These are phyloP conservation scores for Sardinella longiceps DNA, from an alignment of 2,797 vertebrate species.

Conservation along the genomic window DNA sequence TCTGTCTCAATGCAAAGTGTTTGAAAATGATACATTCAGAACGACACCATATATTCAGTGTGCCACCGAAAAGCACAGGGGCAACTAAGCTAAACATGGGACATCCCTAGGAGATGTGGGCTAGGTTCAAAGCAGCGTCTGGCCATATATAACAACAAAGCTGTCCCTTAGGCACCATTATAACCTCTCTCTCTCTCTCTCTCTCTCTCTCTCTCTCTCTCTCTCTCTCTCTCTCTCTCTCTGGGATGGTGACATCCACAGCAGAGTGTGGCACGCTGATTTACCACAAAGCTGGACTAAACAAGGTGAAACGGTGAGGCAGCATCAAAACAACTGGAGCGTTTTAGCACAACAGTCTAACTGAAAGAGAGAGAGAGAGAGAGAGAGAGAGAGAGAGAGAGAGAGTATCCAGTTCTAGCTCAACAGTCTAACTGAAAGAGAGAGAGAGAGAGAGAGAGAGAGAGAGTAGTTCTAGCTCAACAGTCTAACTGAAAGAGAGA, in stretches of 20 bases:
- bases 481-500: too few species aligned
- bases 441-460: not conserved
- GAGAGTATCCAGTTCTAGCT: not conserved
- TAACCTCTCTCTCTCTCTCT: constrained; percentile 18
- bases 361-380: not conserved
- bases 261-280: not conserved
- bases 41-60: not conserved
- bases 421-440: not conserved
- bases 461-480: too few species aligned
- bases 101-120: constrained; percentile 3
- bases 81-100: not conserved
- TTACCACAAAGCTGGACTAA: not conserved
- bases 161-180: not conserved
- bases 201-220: constrained; percentile 15
- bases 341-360: not conserved
- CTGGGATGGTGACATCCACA: not conserved
- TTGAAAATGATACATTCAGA: not conserved
- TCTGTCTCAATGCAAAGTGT: not conserved
- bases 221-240: constrained; percentile 12
- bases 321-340: not conserved
- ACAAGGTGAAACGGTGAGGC: not conserved
- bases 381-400: not conserved
- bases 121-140: not conserved
- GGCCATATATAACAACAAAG: not conserved
- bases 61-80: not conserved